Evolutionary conservation across 2,797 vertebrate genomes (phyloP), one percentile per base, ranked within the genome.

Genomic region (Scleropages formosus): DNA sequence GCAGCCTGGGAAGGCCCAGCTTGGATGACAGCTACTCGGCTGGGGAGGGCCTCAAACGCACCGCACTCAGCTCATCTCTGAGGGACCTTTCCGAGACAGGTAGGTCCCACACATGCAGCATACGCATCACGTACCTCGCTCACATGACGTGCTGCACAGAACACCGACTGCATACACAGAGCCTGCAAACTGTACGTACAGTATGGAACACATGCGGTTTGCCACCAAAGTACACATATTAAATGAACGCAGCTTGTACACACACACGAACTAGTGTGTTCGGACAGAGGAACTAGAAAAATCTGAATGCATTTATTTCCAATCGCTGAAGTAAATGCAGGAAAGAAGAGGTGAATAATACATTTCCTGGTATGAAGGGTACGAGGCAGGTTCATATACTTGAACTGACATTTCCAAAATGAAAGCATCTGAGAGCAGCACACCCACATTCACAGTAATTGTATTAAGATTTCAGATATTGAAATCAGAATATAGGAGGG

Each of bases 51-150:
- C 92, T 97, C 61, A 97, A 97, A 80, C 91, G 95, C 75, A 94
- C 94, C 0, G 95, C 96, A 0, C 95, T 97, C 76, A 97, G 95
- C 90, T 97, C 95, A 58, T 97, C 95, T 0, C 87, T 97, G 66
- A 88, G 96, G 74, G 95, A 97, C 87, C 95, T 97, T 75, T 96
- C 95, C 0, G 96, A 97, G 9, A 92, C 93, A 88, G 95, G 96
- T 95, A 83, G 86, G 86, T 47, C 18, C 22, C 49, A 3, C 18
- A 72, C 6, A 58, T 20, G 24, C 67, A 49, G 39, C 12, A n/a
- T 44, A 39, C 10, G 61, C 59, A 18, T 22, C 12, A 10, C 22
- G 22, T 64, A n/a, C 16, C 59, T 13, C 62, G 64, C 22, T 31
- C 12, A 47, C n/a, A 20, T 12, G 60, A 9, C 16, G 15, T 15